Percentiles rank a stretch among this genome's conserved stretches.
Conservation (phyloP, 2,797 vertebrate species). For the Acomys russatus region DNA sequence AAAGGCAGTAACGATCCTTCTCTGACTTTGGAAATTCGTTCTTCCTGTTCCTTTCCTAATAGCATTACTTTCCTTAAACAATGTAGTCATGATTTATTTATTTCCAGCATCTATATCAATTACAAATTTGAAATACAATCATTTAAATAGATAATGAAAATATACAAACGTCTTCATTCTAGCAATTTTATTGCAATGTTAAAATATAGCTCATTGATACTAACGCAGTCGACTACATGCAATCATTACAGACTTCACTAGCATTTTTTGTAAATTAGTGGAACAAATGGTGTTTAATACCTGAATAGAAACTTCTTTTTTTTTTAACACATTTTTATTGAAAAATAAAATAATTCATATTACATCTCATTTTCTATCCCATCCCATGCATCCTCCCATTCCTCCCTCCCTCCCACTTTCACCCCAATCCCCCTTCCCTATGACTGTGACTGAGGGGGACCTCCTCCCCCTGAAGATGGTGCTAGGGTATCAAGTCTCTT, state of each 20-base stretch:
- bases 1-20: constrained; percentile 36
- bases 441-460: too few species aligned
- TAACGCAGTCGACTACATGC: neutral
- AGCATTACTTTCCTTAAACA: constrained; percentile 42
- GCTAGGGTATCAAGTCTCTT: too few species aligned
- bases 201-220: constrained; percentile 34
- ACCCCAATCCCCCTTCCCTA: too few species aligned
- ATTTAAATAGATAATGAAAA: constrained; percentile 66
- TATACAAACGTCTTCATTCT: constrained; percentile 38
- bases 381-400: too few species aligned
- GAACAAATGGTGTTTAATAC: constrained; percentile 30
- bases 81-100: neutral
- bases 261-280: constrained; percentile 2
- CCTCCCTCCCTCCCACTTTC: too few species aligned
- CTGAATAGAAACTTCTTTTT: constrained; percentile 20
- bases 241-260: constrained; percentile 5
- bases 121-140: constrained; percentile 39
- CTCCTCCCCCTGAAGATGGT: too few species aligned
- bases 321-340: too few species aligned
- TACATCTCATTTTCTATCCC: too few species aligned
- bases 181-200: constrained; percentile 60
- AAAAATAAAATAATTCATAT: too few species aligned
- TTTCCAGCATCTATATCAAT: neutral
- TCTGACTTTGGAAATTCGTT: constrained; percentile 52
- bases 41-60: constrained; percentile 56